Percentiles rank a stretch among this genome's conserved stretches.
These are phyloP conservation scores for Kryptolebias marmoratus DNA, from an alignment of 2,113 vertebrate species.

Conservation along the genomic window DNA sequence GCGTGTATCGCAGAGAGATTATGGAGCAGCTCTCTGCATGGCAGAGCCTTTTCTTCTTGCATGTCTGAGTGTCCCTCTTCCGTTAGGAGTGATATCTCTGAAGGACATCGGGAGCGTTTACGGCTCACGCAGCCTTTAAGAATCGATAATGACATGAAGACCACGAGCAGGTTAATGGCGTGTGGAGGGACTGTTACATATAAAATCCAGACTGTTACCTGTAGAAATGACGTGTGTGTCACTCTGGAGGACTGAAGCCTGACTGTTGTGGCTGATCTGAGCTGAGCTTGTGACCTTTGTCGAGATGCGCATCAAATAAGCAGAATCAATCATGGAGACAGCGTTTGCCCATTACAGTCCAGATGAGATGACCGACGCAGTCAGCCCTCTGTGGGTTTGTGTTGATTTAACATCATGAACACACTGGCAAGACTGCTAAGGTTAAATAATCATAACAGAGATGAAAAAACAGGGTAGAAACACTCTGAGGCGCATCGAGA, in stretches of 20 bases:
- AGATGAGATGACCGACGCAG: conserved; percentile 61
- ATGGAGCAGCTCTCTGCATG: conserved; percentile 15
- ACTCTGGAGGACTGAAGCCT: conserved; percentile 59
- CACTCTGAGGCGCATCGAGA: conserved; percentile 26
- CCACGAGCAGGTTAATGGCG: conserved; percentile 71
- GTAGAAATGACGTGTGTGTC: conserved; percentile 61
- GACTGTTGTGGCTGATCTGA: conserved; percentile 56
- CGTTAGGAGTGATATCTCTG: conserved; percentile 68
- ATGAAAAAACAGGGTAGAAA: conserved; percentile 33
- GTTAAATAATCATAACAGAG: conserved; percentile 46
- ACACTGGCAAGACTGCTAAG: conserved; percentile 25
- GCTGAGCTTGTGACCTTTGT: conserved; percentile 52
- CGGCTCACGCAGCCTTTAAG: conserved; percentile 60
- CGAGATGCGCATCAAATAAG: conserved; percentile 61
- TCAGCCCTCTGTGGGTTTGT: conserved; percentile 50
- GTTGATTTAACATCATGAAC: conserved; percentile 65
- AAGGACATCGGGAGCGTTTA: conserved; percentile 65
- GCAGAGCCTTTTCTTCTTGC: conserved; percentile 34
- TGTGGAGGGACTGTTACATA: conserved; percentile 69
- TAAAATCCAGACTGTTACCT: conserved; percentile 68
- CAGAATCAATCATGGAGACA: conserved; percentile 64
- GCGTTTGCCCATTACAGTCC: conserved; percentile 53
- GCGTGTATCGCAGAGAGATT: conserved; percentile 26
- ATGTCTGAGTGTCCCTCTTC: conserved; percentile 45
- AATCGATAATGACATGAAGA: conserved; percentile 74